These are phyloP conservation scores for Cordilura impudica DNA, from an alignment of 2,888 invertebrate genomes.

Conservation along the genomic window DNA sequence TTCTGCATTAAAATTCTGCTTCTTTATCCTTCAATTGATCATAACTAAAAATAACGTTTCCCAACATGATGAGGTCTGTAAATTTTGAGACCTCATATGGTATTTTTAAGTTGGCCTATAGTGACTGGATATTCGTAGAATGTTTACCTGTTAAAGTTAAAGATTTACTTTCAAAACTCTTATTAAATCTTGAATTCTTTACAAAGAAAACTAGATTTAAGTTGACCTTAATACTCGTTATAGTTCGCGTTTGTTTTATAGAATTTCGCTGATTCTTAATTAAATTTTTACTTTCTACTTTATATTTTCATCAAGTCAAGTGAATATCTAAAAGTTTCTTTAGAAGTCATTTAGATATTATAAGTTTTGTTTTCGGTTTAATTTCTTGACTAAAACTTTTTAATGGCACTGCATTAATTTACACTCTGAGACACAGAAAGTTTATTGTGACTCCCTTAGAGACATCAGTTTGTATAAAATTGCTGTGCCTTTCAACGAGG, in stretches of 20 bases:
- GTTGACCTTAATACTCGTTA: slow-evolving; percentile 52
- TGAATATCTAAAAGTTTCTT: slow-evolving; percentile 52
- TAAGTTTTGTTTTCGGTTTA: slow-evolving; percentile 31
- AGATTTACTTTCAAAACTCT: too few species aligned
- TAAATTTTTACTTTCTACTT: slow-evolving; percentile 42
- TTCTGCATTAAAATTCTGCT: too few species aligned
- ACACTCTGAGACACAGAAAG: slow-evolving; percentile 8
- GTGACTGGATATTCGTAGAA: too few species aligned
- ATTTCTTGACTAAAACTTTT: slow-evolving; percentile 29
- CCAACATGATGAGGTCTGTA: too few species aligned
- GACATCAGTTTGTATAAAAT: slow-evolving; percentile 28
- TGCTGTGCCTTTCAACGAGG: slow-evolving; percentile 36
- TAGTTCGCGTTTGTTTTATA: slow-evolving; percentile 13
- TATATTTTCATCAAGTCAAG: slow-evolving; percentile 38
- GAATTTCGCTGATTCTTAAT: slow-evolving; percentile 45
- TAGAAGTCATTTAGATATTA: slow-evolving; percentile 53
- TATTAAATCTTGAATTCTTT: too few species aligned
- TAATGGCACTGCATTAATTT: slow-evolving; percentile 41
- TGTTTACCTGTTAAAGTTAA: too few species aligned
- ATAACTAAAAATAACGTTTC: too few species aligned
- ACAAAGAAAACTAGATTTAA: not conserved
- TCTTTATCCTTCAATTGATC: too few species aligned
- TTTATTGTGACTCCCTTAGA: slow-evolving; percentile 33
- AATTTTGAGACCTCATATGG: too few species aligned
- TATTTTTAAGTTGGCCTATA: too few species aligned